These are phyloP conservation scores for Campoplex nolae DNA, from an alignment of 2,888 invertebrate species.

Conservation along the genomic window DNA sequence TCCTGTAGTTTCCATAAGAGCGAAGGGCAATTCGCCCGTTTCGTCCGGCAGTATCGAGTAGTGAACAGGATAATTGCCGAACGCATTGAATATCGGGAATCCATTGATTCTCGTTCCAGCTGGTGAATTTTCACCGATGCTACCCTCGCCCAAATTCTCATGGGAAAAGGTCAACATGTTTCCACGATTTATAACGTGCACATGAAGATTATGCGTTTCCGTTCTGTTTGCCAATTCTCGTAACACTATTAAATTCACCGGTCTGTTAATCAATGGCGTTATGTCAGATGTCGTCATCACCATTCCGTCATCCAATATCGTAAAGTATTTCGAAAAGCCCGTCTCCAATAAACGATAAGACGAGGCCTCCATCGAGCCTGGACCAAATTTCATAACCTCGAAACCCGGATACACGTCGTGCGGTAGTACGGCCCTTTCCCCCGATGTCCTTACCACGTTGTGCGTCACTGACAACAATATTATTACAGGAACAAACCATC, in stretches of 20 bases:
- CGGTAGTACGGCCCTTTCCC: slow-evolving; percentile 88
- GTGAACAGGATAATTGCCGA: slow-evolving; percentile 89
- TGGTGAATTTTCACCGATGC: slow-evolving; percentile 91
- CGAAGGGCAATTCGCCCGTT: slow-evolving; percentile 87
- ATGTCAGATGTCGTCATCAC: slow-evolving; percentile 96
- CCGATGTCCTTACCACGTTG: slow-evolving; percentile 57
- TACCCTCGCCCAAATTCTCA: slow-evolving; percentile 88
- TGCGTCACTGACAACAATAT: slow-evolving; percentile 73
- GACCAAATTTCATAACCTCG: slow-evolving; percentile 92
- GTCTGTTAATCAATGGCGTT: slow-evolving; percentile 92
- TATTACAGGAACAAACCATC: slow-evolving; percentile 28
- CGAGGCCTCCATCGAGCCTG: slow-evolving; percentile 82
- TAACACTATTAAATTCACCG: slow-evolving; percentile 92
- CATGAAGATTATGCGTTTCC: slow-evolving; percentile 91
- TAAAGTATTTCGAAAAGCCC: slow-evolving; percentile 93
- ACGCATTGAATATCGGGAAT: slow-evolving; percentile 90
- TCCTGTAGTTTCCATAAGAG: slow-evolving; percentile 88
- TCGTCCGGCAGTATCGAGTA: slow-evolving; percentile 92
- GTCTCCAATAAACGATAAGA: slow-evolving; percentile 91
- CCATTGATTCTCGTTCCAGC: slow-evolving; percentile 90
- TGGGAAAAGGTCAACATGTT: slow-evolving; percentile 92
- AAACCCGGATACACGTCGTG: slow-evolving; percentile 96
- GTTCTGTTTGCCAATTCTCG: slow-evolving; percentile 93
- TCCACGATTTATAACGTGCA: slow-evolving; percentile 93
- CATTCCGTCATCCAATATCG: slow-evolving; percentile 94